These are phyloP conservation scores for Condylura cristata DNA, from an alignment of 2,113 vertebrate genomes.

Conservation along the genomic window DNA sequence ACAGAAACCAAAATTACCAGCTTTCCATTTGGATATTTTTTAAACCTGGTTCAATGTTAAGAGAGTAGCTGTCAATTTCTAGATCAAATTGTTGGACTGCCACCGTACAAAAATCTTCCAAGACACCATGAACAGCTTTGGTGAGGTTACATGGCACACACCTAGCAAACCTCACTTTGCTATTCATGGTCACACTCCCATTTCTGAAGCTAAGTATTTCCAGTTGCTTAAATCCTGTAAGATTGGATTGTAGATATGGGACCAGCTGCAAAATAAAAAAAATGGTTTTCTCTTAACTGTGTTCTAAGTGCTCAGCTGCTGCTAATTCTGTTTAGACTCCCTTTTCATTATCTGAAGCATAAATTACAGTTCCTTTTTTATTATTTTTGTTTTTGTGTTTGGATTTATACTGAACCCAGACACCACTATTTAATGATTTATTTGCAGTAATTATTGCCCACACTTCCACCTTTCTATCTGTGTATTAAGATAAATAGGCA, in stretches of 20 bases:
- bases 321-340: constrained; percentile 27
- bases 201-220: constrained; percentile 96
- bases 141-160: constrained; percentile 95
- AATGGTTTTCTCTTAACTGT: constrained; percentile 45
- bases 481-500: constrained; percentile 67
- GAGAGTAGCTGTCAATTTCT: constrained; percentile 93
- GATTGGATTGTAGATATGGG: constrained; percentile 92
- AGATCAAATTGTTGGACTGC: constrained; percentile 87
- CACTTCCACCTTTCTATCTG: constrained; percentile 64
- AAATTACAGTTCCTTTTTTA: background rate
- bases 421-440: constrained; percentile 39
- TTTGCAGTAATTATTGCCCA: constrained; percentile 45
- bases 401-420: constrained; percentile 35
- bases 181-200: constrained; percentile 95
- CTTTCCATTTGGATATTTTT: constrained; percentile 46
- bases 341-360: constrained; percentile 55
- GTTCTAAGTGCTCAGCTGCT: background rate
- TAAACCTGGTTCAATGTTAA: constrained; percentile 92
- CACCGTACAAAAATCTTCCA: constrained; percentile 91
- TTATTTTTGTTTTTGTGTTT: constrained; percentile 55
- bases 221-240: constrained; percentile 95
- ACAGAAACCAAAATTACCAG: background rate
- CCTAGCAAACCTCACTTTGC: constrained; percentile 92
- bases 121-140: constrained; percentile 89
- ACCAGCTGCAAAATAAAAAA: constrained; percentile 88